Conservation (phyloP, 1,140 invertebrate species). For the Euura lappo region DNA sequence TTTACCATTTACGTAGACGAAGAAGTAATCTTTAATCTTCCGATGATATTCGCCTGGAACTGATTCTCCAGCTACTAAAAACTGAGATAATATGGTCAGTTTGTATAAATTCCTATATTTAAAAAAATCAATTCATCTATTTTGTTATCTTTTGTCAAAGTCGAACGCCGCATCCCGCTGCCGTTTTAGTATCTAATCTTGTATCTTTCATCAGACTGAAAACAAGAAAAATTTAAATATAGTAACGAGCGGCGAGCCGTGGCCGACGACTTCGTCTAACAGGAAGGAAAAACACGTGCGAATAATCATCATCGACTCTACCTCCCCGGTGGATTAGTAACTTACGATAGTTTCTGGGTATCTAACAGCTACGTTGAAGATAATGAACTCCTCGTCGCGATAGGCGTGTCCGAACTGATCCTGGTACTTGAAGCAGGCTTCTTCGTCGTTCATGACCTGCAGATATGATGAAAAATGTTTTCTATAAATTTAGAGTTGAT, state of each 20-base stretch:
- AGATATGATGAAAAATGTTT: neutral
- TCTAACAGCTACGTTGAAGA: conserved; percentile 81
- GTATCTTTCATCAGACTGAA: neutral
- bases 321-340: conserved; percentile 16
- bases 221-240: neutral
- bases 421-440: conserved; percentile 73
- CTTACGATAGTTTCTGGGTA: conserved; percentile 75
- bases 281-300: no score
- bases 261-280: no score
- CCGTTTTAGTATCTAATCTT: conserved; percentile 27
- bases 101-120: conserved; percentile 40
- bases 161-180: conserved; percentile 30
- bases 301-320: no score
- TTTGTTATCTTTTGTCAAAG: no score
- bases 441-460: conserved; percentile 68
- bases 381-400: conserved; percentile 75
- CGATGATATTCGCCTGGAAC: neutral
- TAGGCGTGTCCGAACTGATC: conserved; percentile 84
- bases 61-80: conserved; percentile 54
- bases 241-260: neutral
- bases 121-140: conserved; percentile 14
- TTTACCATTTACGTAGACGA: conserved; percentile 47
- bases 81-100: conserved; percentile 59
- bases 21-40: neutral
- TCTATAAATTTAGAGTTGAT: no score